Evolutionary conservation across 2,797 vertebrate species (phyloP), one percentile per base, ranked within the genome.

Genomic region (Hapalemur alaotrensis): DNA sequence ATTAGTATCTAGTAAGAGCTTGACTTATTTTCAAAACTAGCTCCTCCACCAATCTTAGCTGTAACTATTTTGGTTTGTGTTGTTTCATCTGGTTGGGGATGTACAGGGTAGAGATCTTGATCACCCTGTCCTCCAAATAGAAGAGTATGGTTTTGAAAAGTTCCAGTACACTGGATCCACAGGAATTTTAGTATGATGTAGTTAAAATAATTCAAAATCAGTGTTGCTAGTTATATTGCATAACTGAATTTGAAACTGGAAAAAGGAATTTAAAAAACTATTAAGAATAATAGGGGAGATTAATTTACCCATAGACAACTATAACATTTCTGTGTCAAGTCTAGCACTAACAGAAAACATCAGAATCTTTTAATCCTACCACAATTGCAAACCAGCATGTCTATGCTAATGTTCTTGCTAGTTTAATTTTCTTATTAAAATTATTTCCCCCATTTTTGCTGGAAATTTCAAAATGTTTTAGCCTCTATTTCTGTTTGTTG

Each of bases 201-300:
- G 41, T 82, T 94, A 91, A 72, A 78, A 87, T 88, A 72, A 80
- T 87, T 85, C 35, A 94, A 76, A 91, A 95, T 61, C 4, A 91
- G 91, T 78, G 11, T 79, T 95, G 46, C 46, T 83, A 78, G 22
- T 46, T 82, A 67, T 82, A 9, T 63, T 76, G 38, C 2, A 22
- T 59, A 93, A 86, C 30, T 87, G 65, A 93, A 82, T 94, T 93
- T 97, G 65, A 35, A 86, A 91, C 32, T 41, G 20, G 70, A 50
- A 69, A 95, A 95, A 84, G 41, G 2, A 89, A 67, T 87, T n/a
- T 28, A 25, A 32, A 70, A 76, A 52, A 41, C 35, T 67, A 2
- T 69, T 65, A 75, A 30, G 28, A 86, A 50, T 92, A 35, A 73
- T 30, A 57, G 38, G 67, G 85, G 23, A 84, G 85, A 70, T 43